These are phyloP conservation scores for Platerodrilus igneus DNA, from an alignment of 2,888 invertebrate genomes.

Conservation along the genomic window DNA sequence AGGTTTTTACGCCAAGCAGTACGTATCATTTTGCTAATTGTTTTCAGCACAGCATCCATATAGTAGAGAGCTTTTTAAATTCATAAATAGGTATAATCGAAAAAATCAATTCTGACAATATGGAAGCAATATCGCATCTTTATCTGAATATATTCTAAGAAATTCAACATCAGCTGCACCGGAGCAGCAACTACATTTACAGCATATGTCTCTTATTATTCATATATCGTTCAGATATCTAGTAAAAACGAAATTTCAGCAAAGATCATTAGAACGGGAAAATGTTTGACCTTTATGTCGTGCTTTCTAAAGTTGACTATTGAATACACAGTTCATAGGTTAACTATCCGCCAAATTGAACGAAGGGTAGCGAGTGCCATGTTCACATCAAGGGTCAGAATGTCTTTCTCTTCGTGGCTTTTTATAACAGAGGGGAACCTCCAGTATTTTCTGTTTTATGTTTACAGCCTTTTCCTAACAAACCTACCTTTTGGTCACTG, in stretches of 20 bases:
- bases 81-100: too few relatives aligned
- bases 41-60: too few relatives aligned
- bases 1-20: too few relatives aligned
- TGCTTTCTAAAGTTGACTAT: constrained; percentile 28
- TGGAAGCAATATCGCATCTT: too few relatives aligned
- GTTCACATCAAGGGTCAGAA: constrained; percentile 39
- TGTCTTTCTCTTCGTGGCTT: constrained; percentile 44
- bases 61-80: too few relatives aligned
- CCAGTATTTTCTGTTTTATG: constrained; percentile 35
- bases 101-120: too few relatives aligned
- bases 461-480: constrained; percentile 28
- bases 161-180: too few relatives aligned
- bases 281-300: constrained; percentile 23
- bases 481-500: constrained; percentile 29
- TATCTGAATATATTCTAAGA: too few relatives aligned
- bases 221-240: constrained; percentile 37
- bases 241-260: constrained; percentile 37
- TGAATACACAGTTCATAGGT: constrained; percentile 33
- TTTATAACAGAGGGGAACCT: constrained; percentile 37
- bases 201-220: constrained; percentile 40
- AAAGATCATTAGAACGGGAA: constrained; percentile 35
- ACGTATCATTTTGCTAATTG: too few relatives aligned
- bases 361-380: constrained; percentile 35
- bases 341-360: constrained; percentile 43
- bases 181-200: constrained; percentile 24